phyloP scores from a whole-genome alignment of 2,888 invertebrate species.

The Emmelina monodactyla region DNA sequence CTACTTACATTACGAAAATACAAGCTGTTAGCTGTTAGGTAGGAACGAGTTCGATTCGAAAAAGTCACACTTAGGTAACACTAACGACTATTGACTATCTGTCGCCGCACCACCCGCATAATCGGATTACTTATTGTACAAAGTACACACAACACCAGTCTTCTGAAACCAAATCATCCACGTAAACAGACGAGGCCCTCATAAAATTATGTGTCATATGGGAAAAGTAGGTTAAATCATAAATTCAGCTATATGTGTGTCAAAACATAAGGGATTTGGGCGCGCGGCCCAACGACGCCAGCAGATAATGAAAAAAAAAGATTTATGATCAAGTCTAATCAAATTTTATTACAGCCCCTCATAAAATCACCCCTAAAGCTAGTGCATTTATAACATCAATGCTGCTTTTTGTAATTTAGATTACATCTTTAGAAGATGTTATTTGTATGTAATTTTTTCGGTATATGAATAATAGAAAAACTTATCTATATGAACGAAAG shows the following conservation, averaged over 20 bases:
- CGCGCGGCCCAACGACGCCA: constrained; percentile 35
- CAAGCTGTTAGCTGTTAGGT: no score
- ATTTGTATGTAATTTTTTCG: no score
- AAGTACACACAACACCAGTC: constrained; percentile 25
- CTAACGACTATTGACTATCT: neutral
- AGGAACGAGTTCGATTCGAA: no score
- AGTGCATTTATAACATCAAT: constrained; percentile 4
- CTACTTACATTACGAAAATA: no score
- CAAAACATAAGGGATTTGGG: constrained; percentile 61
- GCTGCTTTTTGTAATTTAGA: no score
- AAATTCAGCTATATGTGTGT: constrained; percentile 56
- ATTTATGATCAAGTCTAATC: constrained; percentile 63
- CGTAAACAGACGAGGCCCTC: constrained; percentile 60
- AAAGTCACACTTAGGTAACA: no score
- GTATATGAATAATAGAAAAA: no score
- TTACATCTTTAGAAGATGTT: no score
- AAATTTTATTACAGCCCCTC: constrained; percentile 52
- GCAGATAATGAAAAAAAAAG: constrained; percentile 61
- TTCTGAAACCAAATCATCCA: constrained; percentile 45
- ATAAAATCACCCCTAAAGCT: neutral
- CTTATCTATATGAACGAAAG: no score
- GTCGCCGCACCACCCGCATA: constrained; percentile 14
- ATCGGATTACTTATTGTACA: constrained; percentile 23
- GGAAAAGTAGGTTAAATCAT: constrained; percentile 43
- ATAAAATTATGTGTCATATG: constrained; percentile 57